phyloP scores from a whole-genome alignment of 2,888 invertebrate species.

The Sipunculus nudus region DNA sequence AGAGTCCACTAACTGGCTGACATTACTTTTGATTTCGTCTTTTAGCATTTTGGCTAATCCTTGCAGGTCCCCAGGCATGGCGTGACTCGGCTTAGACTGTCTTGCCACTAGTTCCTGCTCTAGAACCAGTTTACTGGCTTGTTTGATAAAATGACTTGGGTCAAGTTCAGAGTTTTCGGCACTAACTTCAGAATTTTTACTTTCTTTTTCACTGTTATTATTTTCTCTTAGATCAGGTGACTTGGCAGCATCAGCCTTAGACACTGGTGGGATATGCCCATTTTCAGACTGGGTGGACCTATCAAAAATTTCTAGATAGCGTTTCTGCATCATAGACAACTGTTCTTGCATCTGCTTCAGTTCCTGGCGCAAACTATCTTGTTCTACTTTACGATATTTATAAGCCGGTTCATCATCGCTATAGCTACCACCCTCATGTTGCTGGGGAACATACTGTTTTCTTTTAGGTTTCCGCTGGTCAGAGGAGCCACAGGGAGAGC shows the following conservation, averaged over 20 bases:
- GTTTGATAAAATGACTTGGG: constrained; percentile 79
- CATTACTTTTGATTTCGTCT: constrained; percentile 85
- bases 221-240: constrained; percentile 1
- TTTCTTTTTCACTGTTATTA: neutral
- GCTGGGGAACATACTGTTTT: constrained; percentile 94
- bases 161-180: constrained; percentile 42
- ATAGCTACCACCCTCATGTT: constrained; percentile 71
- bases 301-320: constrained; percentile 72
- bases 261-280: neutral
- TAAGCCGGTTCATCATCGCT: constrained; percentile 69
- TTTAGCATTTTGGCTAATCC: constrained; percentile 91
- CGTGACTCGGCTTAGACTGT: neutral
- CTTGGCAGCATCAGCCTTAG: constrained; percentile 4
- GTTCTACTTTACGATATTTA: constrained; percentile 53
- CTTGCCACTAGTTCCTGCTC: constrained; percentile 75
- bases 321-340: constrained; percentile 89
- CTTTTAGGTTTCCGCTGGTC: constrained; percentile 73
- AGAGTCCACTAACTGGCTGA: constrained; percentile 86
- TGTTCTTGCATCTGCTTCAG: constrained; percentile 88
- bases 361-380: constrained; percentile 83
- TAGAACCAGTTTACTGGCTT: constrained; percentile 80
- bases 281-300: neutral
- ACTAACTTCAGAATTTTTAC: neutral
- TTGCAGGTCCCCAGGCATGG: constrained; percentile 75
- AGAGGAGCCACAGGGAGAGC: constrained; percentile 26